Evolutionary conservation across 2,113 vertebrate genomes (phyloP), one percentile per base, ranked within the genome.

Genomic region (Anarrhichthys ocellatus): DNA sequence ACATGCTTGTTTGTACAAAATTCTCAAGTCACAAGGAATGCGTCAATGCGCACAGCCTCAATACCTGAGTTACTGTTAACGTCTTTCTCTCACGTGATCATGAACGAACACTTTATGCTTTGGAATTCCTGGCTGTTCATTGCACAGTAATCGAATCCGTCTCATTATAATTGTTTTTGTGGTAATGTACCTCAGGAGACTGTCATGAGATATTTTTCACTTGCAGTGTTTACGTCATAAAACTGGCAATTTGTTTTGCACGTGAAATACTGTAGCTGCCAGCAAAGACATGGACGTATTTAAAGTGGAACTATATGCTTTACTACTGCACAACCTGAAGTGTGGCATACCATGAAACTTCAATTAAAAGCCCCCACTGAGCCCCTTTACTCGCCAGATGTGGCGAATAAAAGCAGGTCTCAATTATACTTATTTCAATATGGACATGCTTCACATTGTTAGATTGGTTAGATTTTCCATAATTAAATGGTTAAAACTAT

Each of bases 141-240:
- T 46, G 24, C 22, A 44, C 1, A 20, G 18, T 36, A 6, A 40
- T 61, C 0, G 34, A 18, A 32, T 61, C 1, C 22, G 11, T 24
- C 14, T 50, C 34, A 36, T 40, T 6, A 20, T 5, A 34, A 14
- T 38, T 9, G 13, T 40, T 73, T 1, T 29, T 64, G n/a, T 63
- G 9, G 0, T 50, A n/a, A 71, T 50, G 42, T 27, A 5, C 29
- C 5, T 42, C 73, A 38, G 62, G 78, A 34, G 70, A 46, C 22
- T 50, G 18, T n/a, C 4, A 32, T 32, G 50, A 64, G 11, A 74
- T 22, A 9, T 29, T 65, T 75, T 52, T 22, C 38, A 71, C 27
- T 64, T 50, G 17, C 11, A 54, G 4, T 83, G 54, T 81, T 78
- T 76, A 64, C 18, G 38, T 76, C 32, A 63, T 24, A 27, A 15